Percentiles rank a stretch among this genome's conserved stretches.
Conservation (phyloP, 2,797 vertebrate genomes). For the Dicrostonyx torquatus region DNA sequence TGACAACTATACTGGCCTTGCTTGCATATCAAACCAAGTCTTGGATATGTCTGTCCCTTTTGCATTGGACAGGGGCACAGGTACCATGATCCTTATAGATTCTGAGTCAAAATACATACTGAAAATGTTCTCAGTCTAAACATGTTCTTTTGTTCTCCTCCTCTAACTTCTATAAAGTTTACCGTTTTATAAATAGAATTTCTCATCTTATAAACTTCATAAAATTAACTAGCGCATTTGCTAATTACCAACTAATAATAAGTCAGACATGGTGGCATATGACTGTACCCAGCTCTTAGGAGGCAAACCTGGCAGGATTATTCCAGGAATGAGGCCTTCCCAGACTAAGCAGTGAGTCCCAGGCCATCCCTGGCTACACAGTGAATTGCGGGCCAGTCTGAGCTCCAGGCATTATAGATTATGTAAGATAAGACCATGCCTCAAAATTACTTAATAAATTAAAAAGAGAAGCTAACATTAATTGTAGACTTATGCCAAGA, state of each 20-base stretch:
- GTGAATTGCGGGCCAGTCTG: too few relatives aligned
- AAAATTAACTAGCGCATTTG: neutral
- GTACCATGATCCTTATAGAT: neutral
- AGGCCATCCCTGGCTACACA: neutral
- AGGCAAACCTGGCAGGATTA: neutral
- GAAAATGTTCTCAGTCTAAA: neutral
- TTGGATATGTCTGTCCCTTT: too few relatives aligned
- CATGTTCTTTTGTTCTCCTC: neutral
- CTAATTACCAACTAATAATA: neutral
- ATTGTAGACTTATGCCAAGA: neutral
- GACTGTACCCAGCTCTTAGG: neutral
- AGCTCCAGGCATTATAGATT: neutral
- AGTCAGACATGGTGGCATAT: neutral
- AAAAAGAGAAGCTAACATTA: neutral
- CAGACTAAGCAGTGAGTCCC: neutral
- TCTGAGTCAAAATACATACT: neutral
- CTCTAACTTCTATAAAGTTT: neutral
- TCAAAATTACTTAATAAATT: neutral
- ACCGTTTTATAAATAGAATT: neutral
- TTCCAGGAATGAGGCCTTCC: too few relatives aligned
- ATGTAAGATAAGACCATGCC: neutral
- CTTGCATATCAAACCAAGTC: neutral
- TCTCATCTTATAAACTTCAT: neutral
- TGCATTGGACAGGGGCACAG: fast-evolving
- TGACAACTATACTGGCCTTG: neutral